Evolutionary conservation across 1,140 invertebrate species (phyloP).

Genomic region (Luehdorfia chinensis): DNA sequence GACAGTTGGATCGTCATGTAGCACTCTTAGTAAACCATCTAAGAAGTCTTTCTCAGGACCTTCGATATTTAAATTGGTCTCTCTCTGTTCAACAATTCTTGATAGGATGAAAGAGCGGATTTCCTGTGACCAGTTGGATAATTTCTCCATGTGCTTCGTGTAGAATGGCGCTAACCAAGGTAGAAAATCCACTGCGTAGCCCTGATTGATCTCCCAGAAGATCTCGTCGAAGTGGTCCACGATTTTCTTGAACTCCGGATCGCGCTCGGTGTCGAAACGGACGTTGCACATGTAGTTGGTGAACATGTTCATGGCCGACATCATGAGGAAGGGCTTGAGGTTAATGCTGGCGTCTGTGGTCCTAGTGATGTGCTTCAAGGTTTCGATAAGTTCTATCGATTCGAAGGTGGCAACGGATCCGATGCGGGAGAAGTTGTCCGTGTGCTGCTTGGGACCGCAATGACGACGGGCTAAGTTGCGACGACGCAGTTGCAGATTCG

Average conservation of each 20-base stretch:
- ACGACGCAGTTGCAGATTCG: constrained; percentile 86
- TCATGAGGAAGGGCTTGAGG: constrained; percentile 78
- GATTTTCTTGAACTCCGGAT: constrained; percentile 81
- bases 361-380: constrained; percentile 61
- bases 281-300: constrained; percentile 89
- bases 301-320: constrained; percentile 90
- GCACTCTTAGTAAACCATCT: constrained; percentile 83
- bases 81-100: constrained; percentile 82
- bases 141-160: constrained; percentile 81
- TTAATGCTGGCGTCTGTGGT: constrained; percentile 43
- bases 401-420: constrained; percentile 81
- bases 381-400: constrained; percentile 77
- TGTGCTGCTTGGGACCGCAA: constrained; percentile 86
- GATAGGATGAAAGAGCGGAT: constrained; percentile 87
- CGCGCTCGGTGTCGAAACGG: constrained; percentile 83
- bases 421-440: constrained; percentile 82
- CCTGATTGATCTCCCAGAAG: constrained; percentile 94
- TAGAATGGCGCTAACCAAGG: constrained; percentile 89
- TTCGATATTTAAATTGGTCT: constrained; percentile 76
- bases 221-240: constrained; percentile 89
- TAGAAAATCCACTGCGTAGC: constrained; percentile 92
- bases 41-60: constrained; percentile 83
- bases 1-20: constrained; percentile 79
- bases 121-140: constrained; percentile 82
- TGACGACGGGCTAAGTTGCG: constrained; percentile 87